phyloP scores from a whole-genome alignment of 2,113 vertebrate species.

The Carassius gibelio region DNA sequence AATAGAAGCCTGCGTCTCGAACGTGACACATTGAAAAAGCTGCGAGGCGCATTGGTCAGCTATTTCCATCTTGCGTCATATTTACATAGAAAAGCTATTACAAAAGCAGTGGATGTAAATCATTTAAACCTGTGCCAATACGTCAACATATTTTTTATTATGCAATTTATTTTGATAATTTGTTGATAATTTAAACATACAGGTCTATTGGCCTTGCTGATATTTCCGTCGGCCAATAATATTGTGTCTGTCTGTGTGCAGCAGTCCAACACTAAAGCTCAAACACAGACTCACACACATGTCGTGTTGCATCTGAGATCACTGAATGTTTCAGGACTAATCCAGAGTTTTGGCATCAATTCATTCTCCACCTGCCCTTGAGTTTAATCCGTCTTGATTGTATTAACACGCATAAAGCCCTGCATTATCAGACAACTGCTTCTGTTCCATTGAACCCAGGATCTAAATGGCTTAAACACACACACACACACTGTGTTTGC shows the following conservation, averaged over 20 bases:
- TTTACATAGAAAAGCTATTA: no score
- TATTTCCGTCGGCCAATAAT: background rate
- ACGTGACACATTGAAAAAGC: no score
- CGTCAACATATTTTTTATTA: no score
- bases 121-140: no score
- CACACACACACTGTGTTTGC: background rate
- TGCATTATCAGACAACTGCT: conserved; percentile 15
- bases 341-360: conserved; percentile 30
- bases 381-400: conserved; percentile 36
- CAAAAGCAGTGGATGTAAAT: no score
- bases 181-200: no score
- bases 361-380: conserved; percentile 24
- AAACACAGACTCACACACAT: background rate
- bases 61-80: no score
- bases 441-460: conserved; percentile 12
- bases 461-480: conserved; percentile 9
- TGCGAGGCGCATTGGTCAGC: no score
- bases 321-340: background rate
- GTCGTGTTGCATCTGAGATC: background rate
- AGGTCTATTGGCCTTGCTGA: background rate
- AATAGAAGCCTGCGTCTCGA: no score
- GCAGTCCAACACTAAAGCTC: background rate
- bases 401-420: conserved; percentile 26
- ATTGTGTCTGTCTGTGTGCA: background rate
- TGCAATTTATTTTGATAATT: no score